These are phyloP conservation scores for Lepidocyrtinus sp. DNA, from an alignment of 2,888 invertebrate genomes.

Conservation along the genomic window DNA sequence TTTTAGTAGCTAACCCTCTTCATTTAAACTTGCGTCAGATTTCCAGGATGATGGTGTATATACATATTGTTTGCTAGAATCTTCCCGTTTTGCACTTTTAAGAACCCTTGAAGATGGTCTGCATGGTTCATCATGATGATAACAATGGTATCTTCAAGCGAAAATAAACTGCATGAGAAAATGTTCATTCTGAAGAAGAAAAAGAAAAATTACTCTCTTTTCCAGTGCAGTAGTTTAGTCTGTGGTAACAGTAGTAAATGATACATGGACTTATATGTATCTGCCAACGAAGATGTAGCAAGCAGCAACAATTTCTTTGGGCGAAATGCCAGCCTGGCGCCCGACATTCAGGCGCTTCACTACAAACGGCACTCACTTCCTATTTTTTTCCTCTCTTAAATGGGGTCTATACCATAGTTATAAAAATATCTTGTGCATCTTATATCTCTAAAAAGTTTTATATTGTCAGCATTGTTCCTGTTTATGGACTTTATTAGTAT, in stretches of 20 bases:
- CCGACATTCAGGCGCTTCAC: conserved; percentile 70
- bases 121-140: too few relatives aligned
- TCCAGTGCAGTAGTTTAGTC: conserved; percentile 43
- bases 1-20: too few relatives aligned
- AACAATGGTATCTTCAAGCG: too few relatives aligned
- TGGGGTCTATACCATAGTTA: neutral
- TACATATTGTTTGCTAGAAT: too few relatives aligned
- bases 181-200: conserved; percentile 42
- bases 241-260: conserved; percentile 6
- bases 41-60: too few relatives aligned
- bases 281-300: conserved; percentile 45
- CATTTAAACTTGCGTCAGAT: too few relatives aligned
- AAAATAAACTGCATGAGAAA: too few relatives aligned
- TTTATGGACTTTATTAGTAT: conserved; percentile 12
- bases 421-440: conserved; percentile 7
- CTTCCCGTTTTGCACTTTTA: too few relatives aligned
- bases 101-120: too few relatives aligned
- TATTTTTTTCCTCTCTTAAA: conserved; percentile 35
- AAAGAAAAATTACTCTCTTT: conserved; percentile 39
- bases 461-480: conserved; percentile 8
- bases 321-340: conserved; percentile 70
- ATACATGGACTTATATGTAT: conserved; percentile 18
- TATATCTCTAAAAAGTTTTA: neutral
- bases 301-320: conserved; percentile 67
- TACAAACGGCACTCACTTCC: conserved; percentile 66